Conservation (phyloP, 1,140 invertebrate species). For the Zaprionus gabonicus region DNA sequence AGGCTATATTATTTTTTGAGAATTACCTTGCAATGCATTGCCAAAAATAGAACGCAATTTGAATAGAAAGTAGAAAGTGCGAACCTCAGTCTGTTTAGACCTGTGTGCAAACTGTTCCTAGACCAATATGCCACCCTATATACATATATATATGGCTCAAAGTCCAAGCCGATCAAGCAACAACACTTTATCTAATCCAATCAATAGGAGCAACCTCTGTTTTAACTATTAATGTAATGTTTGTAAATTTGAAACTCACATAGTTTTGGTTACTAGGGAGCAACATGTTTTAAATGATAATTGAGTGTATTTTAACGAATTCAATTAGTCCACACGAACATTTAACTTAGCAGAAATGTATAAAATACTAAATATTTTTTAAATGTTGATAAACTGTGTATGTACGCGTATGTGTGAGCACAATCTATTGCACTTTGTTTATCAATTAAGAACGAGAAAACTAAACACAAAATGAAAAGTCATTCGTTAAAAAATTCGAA, state of each 20-base stretch:
- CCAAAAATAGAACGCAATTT: slow-evolving; percentile 31
- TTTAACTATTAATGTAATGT: slow-evolving; percentile 13
- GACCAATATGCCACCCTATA: slow-evolving; percentile 64
- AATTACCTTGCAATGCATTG: slow-evolving; percentile 43
- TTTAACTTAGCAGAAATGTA: slow-evolving; percentile 6
- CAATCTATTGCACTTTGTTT: slow-evolving; percentile 43
- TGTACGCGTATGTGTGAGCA: neutral
- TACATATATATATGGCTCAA: slow-evolving; percentile 34
- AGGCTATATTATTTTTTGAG: slow-evolving; percentile 60
- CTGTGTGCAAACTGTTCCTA: slow-evolving; percentile 63
- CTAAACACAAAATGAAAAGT: slow-evolving; percentile 11
- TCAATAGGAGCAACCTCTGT: neutral
- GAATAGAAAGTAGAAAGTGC: slow-evolving; percentile 21
- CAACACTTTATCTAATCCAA: slow-evolving; percentile 13
- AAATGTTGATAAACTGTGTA: slow-evolving; percentile 11
- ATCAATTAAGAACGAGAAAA: slow-evolving; percentile 38
- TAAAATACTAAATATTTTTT: slow-evolving; percentile 32
- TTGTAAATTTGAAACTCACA: slow-evolving; percentile 42
- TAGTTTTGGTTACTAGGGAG: slow-evolving; percentile 66
- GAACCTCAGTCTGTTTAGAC: slow-evolving; percentile 49
- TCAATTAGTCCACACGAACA: slow-evolving; percentile 27
- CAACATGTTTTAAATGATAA: slow-evolving; percentile 41
- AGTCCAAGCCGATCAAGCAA: slow-evolving; percentile 33
- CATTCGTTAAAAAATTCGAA: slow-evolving; percentile 20
- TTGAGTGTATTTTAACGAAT: slow-evolving; percentile 43